phyloP scores from a whole-genome alignment of 2,888 invertebrate species.

The Lapara coniferarum region DNA sequence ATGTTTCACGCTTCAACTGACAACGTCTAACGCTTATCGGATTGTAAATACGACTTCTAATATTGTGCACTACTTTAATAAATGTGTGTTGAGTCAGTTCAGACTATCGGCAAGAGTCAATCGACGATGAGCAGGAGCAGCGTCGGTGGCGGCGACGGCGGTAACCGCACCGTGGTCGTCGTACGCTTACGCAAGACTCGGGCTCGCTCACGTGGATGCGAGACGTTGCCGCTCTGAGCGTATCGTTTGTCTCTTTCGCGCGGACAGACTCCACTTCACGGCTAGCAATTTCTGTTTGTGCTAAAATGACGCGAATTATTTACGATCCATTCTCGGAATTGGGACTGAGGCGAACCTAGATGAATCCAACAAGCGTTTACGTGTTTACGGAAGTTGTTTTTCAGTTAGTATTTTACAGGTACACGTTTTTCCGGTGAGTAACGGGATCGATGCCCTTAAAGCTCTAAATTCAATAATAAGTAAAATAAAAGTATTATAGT shows the following conservation, averaged over 20 bases:
- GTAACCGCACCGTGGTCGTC: conserved; percentile 63
- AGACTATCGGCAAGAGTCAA: conserved; percentile 56
- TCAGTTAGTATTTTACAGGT: neutral
- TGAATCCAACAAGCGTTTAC: conserved; percentile 40
- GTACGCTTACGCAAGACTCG: conserved; percentile 81
- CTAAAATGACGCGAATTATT: conserved; percentile 76
- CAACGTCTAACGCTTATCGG: neutral
- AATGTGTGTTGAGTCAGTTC: conserved; percentile 39
- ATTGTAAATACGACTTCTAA: conserved; percentile 22
- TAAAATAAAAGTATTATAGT: conserved; percentile 16
- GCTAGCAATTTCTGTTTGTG: conserved; percentile 77
- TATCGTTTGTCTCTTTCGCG: conserved; percentile 63
- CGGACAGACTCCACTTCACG: conserved; percentile 64
- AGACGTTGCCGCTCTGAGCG: conserved; percentile 74
- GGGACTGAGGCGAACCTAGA: conserved; percentile 61
- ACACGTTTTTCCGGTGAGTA: conserved; percentile 17
- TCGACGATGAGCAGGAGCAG: conserved; percentile 51
- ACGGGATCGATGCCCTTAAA: neutral
- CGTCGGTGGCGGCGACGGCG: conserved; percentile 46
- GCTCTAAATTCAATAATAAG: neutral
- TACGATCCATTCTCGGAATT: conserved; percentile 73
- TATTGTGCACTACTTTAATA: conserved; percentile 37
- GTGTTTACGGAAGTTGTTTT: conserved; percentile 46
- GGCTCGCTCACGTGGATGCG: conserved; percentile 76
- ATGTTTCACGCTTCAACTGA: neutral